Conservation (phyloP, 2,888 invertebrate species). For the Lasioglossum leucozonium region DNA sequence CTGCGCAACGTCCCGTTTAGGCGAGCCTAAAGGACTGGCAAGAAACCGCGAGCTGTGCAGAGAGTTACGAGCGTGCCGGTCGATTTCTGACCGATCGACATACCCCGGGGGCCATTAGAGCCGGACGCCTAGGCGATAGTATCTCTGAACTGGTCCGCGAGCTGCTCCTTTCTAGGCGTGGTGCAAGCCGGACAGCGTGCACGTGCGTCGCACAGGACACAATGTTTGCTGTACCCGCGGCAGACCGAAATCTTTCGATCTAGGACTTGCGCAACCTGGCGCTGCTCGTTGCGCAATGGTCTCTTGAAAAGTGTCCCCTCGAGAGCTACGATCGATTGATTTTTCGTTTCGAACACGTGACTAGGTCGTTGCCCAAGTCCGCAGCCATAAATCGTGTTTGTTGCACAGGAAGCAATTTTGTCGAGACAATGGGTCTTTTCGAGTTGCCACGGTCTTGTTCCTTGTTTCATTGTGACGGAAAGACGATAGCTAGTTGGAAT, state of each 20-base stretch:
- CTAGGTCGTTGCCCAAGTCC: neutral
- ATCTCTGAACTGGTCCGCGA: slow-evolving; percentile 57
- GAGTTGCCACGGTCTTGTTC: neutral
- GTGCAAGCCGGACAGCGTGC: slow-evolving; percentile 49
- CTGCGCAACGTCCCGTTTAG: neutral
- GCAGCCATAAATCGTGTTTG: neutral
- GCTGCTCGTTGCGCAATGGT: slow-evolving; percentile 3
- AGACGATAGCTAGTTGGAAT: neutral
- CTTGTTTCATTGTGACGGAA: neutral
- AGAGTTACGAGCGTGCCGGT: slow-evolving; percentile 44
- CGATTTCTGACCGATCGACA: slow-evolving; percentile 61
- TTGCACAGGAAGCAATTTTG: neutral
- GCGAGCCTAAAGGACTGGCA: neutral
- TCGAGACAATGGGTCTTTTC: neutral
- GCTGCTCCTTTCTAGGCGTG: slow-evolving; percentile 66
- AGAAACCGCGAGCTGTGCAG: neutral
- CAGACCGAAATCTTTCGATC: slow-evolving; percentile 31
- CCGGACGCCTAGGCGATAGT: slow-evolving; percentile 54
- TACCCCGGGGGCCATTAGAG: slow-evolving; percentile 58
- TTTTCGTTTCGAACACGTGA: neutral
- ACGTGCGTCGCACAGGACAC: slow-evolving; percentile 55
- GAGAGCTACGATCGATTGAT: neutral
- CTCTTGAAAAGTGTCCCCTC: neutral
- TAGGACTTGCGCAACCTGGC: neutral
- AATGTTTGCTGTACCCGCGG: slow-evolving; percentile 11